phyloP scores from a whole-genome alignment of 2,888 invertebrate genomes.

The Holacanthella duospinosa region DNA sequence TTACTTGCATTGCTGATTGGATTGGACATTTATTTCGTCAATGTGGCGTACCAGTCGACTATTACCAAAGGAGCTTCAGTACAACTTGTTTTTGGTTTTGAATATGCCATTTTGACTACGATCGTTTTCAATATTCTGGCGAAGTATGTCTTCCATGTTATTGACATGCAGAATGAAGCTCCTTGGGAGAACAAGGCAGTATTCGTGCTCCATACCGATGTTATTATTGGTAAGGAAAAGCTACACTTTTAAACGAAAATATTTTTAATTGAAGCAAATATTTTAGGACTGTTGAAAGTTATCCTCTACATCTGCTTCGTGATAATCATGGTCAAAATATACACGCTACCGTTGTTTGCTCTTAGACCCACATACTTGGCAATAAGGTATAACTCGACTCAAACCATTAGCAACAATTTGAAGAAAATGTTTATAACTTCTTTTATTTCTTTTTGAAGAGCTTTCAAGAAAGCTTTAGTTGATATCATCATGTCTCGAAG shows the following conservation, averaged over 20 bases:
- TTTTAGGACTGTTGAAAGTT: slow-evolving; percentile 55
- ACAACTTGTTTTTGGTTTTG: slow-evolving; percentile 97
- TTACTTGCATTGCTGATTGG: slow-evolving; percentile 68
- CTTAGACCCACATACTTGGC: slow-evolving; percentile 99
- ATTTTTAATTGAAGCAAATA: background rate
- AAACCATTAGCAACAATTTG: slow-evolving; percentile 34
- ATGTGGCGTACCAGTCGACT: slow-evolving; percentile 75
- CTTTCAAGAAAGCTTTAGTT: slow-evolving; percentile 93
- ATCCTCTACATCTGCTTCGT: slow-evolving; percentile 82
- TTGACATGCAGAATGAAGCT: slow-evolving; percentile 81
- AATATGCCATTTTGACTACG: slow-evolving; percentile 92
- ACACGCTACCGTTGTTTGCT: slow-evolving; percentile 94
- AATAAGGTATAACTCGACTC: too few relatives aligned
- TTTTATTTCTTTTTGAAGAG: slow-evolving; percentile 46
- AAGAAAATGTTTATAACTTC: background rate
- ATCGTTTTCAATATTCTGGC: slow-evolving; percentile 84
- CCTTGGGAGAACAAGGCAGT: slow-evolving; percentile 99
- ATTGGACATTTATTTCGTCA: slow-evolving; percentile 78
- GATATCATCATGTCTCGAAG: slow-evolving; percentile 93
- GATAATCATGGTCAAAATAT: slow-evolving; percentile 90
- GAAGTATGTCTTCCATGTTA: slow-evolving; percentile 78
- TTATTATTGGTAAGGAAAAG: slow-evolving; percentile 72
- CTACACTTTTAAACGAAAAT: background rate
- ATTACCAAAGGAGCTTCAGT: slow-evolving; percentile 88
- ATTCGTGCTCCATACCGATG: slow-evolving; percentile 88